Base-by-base conservation (phyloP, 1,140 invertebrate species). In the Aphis craccivora region DNA sequence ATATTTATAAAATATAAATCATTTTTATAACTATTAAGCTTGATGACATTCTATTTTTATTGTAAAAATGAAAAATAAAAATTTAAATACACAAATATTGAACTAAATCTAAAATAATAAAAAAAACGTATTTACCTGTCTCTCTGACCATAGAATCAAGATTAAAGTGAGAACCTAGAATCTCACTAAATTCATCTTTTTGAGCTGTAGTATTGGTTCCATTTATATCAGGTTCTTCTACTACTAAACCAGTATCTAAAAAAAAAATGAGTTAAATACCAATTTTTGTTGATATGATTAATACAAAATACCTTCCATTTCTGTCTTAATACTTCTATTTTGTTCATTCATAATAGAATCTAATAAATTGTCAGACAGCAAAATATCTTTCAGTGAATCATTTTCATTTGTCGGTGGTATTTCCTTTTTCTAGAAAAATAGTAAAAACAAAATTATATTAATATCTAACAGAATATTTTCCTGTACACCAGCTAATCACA, bases 261-360 rank as follows among this genome's bases (percentile, higher is more conserved):
- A 84, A 35, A 88, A 88, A 35, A 20, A 22, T 2, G 81, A 45
- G n/a, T n/a, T n/a, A 76, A 51, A 76, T 81, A 48, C n/a, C 35
- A 81, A 76, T 90, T 18, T 20, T 2, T 81, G 2, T 87, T 87
- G 37, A 7, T 23, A 83, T 37, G 30, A 76, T n/a, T n/a, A n/a
- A 6, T 76, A 35, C 1, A n/a, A 76, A 76, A 25, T 83, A 86
- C 51, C 76, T 76, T 88, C 51, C 20, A 89, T 60, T 88, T 94
- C 94, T 51, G 94, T 93, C 87, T 95, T 95, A 83, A 96, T 95
- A 86, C 96, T 96, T 93, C 96, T 96, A 76, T 96, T 96, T 81
- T 95, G 95, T 94, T 97, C 97, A 94, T 97, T 97, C 96, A 97
- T 97, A 93, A 97, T 97, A n/a, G 97, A 97, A 94, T 97, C 97